Evolutionary conservation across 2,113 vertebrate genomes (phyloP), one percentile per base, ranked within the genome.

Genomic region (Noctilio leporinus): DNA sequence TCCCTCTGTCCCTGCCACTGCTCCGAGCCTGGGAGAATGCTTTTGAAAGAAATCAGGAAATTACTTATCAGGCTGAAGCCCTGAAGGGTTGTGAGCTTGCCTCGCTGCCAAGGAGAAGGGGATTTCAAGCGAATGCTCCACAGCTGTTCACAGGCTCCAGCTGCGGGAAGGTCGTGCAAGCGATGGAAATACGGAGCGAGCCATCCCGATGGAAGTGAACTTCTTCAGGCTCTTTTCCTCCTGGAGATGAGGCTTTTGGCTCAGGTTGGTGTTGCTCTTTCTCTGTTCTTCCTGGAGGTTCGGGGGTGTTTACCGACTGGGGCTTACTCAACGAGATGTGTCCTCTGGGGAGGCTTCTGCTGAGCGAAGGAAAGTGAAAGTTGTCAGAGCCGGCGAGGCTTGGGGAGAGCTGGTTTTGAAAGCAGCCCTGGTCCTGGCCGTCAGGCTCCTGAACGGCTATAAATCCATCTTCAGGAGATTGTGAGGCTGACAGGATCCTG

Each of bases 131-230:
- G 89, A 88, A 97, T 95, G 89, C 73, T 81, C 64, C 93, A 4
- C 97, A 97, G 98, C 97, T 97, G 95, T 95, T 96, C 98, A 90
- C 92, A 97, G 94, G 45, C 81, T 96, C 93, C 98, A 97, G 98
- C 97, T 98, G 98, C 96, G 94, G 90, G 84, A 96, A 97, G 78
- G 77, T 94, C 95, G 97, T 95, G 93, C 78, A 38, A 98, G 67
- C 65, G 70, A 87, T 86, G 98, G 98, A 98, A 98, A 98, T 98
- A 98, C 96, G 97, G 95, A 73, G 73, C 33, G 97, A 91, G 70
- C 65, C 73, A 93, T 92, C 1, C 1, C 14, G 40, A 47, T 47
- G 40, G 72, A 93, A 87, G 70, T 59, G 94, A 92, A 67, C 69
- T 69, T 59, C n/a, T 97, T 72, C 86, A 30, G 84, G 90, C 84